These are phyloP conservation scores for Anguilla marmorata DNA, from an alignment of 2,797 vertebrate genomes.

Conservation along the genomic window DNA sequence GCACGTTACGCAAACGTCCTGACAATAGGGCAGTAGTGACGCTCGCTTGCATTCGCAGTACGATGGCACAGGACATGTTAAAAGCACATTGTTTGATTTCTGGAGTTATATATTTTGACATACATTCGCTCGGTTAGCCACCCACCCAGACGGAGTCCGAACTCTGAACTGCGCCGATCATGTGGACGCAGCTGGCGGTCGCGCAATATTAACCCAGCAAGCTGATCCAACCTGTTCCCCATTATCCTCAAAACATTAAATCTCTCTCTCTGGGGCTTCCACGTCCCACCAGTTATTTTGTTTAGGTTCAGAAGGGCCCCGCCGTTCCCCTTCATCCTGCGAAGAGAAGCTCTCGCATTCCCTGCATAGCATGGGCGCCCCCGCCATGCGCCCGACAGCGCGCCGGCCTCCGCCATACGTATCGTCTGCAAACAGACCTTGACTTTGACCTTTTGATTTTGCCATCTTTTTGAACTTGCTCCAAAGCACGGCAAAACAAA, in stretches of 20 bases:
- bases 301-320: slow-evolving; percentile 40
- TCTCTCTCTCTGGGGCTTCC: slow-evolving; percentile 22
- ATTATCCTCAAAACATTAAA: slow-evolving; percentile 40
- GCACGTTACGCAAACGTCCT: background rate
- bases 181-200: slow-evolving; percentile 16
- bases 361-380: slow-evolving; percentile 34
- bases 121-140: background rate
- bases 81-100: background rate
- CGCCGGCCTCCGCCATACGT: slow-evolving; percentile 33
- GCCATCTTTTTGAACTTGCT: slow-evolving; percentile 30
- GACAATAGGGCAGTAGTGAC: background rate
- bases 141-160: background rate
- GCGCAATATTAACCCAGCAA: slow-evolving; percentile 30
- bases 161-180: background rate
- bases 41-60: background rate
- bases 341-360: slow-evolving; percentile 30
- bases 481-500: slow-evolving; percentile 36
- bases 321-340: slow-evolving; percentile 24
- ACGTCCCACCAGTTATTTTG: slow-evolving; percentile 37
- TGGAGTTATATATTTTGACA: background rate
- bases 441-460: slow-evolving; percentile 34
- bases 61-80: background rate
- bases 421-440: slow-evolving; percentile 38
- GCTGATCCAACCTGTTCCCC: slow-evolving; percentile 5
- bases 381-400: slow-evolving; percentile 18